phyloP scores from a whole-genome alignment of 2,797 vertebrate genomes.

The Pangasius sanitwongsei region DNA sequence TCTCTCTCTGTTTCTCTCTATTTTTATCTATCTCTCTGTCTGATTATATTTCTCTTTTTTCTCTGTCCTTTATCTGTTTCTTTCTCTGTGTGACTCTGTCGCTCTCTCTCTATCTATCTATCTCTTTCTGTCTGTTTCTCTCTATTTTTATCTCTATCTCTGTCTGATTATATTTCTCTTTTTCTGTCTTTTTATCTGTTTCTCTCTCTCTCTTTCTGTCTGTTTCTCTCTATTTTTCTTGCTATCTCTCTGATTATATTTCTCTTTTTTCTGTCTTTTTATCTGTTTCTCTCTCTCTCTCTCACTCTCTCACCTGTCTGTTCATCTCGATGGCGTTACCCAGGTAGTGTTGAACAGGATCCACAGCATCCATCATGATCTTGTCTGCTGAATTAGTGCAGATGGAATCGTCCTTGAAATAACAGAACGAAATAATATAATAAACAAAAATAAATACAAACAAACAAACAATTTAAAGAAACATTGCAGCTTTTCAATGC shows the following conservation, averaged over 20 bases:
- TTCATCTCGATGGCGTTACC: conserved; percentile 75
- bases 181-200: too few relatives aligned
- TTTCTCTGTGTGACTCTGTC: background rate
- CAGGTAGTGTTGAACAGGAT: conserved; percentile 69
- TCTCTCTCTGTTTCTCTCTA: background rate
- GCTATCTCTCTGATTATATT: too few relatives aligned
- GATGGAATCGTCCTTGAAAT: background rate
- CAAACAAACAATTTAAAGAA: background rate
- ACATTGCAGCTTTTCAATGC: background rate
- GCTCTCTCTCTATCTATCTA: background rate
- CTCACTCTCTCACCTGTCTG: conserved; percentile 66
- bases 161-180: background rate
- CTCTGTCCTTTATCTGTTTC: background rate
- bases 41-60: too few relatives aligned
- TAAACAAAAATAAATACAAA: background rate
- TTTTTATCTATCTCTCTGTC: background rate
- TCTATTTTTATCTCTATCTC: background rate
- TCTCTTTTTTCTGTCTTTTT: background rate
- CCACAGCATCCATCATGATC: conserved; percentile 56
- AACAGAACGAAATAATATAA: background rate
- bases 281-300: background rate
- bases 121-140: background rate
- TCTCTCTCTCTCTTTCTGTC: background rate
- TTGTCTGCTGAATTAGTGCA: background rate
- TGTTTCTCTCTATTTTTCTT: too few relatives aligned